These are phyloP conservation scores for Cheilosia impressa DNA, from an alignment of 2,888 invertebrate species.

Conservation along the genomic window DNA sequence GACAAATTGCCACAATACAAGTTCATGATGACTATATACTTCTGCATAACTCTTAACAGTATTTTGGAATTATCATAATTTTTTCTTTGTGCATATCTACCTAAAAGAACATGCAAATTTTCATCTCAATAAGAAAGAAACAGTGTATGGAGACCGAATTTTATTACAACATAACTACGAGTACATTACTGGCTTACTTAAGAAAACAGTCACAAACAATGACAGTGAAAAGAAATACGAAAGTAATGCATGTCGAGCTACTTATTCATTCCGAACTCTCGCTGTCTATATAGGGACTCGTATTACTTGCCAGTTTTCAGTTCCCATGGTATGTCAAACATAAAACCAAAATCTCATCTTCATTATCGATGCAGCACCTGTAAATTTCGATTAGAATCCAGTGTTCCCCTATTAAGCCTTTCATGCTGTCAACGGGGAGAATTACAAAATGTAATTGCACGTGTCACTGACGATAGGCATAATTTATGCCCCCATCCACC, in stretches of 20 bases:
- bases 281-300: conserved; percentile 5
- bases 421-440: conserved; percentile 16
- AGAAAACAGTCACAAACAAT: conserved; percentile 46
- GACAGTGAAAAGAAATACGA: conserved; percentile 3
- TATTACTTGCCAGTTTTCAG: conserved; percentile 14
- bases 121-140: neutral
- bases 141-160: neutral
- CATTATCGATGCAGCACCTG: conserved; percentile 70
- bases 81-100: neutral
- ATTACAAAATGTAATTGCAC: conserved; percentile 62
- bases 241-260: conserved; percentile 30
- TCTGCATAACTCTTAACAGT: neutral
- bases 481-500: conserved; percentile 32
- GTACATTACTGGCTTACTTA: conserved; percentile 4
- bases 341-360: conserved; percentile 51
- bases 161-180: neutral
- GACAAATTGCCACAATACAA: too few relatives aligned
- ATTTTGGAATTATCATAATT: neutral
- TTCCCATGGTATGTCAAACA: conserved; percentile 45
- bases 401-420: neutral
- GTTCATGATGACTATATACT: neutral
- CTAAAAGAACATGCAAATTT: neutral
- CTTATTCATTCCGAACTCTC: conserved; percentile 43
- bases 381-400: conserved; percentile 44
- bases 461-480: conserved; percentile 43